phyloP scores from a whole-genome alignment of 1,140 invertebrate species.

The Drosophila ambigua region DNA sequence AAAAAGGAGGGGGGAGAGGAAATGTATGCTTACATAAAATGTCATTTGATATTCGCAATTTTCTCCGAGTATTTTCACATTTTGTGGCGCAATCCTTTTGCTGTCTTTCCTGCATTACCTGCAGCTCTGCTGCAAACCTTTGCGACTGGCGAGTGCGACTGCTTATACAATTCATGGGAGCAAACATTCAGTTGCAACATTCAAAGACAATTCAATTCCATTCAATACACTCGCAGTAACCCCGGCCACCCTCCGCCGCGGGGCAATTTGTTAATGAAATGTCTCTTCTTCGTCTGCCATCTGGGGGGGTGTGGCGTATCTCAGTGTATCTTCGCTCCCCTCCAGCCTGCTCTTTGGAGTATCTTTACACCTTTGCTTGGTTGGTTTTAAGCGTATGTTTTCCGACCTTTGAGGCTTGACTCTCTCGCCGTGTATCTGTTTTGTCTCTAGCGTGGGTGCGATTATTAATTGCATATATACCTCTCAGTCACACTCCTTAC shows the following conservation, averaged over 20 bases:
- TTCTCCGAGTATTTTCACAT: too few species aligned
- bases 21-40: too few species aligned
- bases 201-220: constrained; percentile 30
- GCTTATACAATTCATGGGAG: constrained; percentile 49
- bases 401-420: not conserved
- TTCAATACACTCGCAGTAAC: constrained; percentile 25
- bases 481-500: too few species aligned
- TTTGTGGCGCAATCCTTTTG: too few species aligned
- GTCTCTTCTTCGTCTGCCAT: not conserved
- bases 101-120: constrained; percentile 1
- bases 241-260: constrained; percentile 5
- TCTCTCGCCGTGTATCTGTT: not conserved
- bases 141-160: constrained; percentile 3
- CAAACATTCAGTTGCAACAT: not conserved
- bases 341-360: not conserved
- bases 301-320: too few species aligned
- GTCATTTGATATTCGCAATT: too few species aligned
- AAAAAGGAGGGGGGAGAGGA: too few species aligned
- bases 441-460: not conserved
- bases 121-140: constrained; percentile 27
- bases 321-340: not conserved
- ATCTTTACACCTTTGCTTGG: not conserved
- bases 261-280: constrained; percentile 52
- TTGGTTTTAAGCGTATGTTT: too few species aligned
- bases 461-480: constrained; percentile 50